A percentile compares a stretch with the other conserved stretches of the same genome.
These are phyloP conservation scores for Microcebus murinus DNA, from an alignment of 2,113 vertebrate genomes.

Conservation along the genomic window DNA sequence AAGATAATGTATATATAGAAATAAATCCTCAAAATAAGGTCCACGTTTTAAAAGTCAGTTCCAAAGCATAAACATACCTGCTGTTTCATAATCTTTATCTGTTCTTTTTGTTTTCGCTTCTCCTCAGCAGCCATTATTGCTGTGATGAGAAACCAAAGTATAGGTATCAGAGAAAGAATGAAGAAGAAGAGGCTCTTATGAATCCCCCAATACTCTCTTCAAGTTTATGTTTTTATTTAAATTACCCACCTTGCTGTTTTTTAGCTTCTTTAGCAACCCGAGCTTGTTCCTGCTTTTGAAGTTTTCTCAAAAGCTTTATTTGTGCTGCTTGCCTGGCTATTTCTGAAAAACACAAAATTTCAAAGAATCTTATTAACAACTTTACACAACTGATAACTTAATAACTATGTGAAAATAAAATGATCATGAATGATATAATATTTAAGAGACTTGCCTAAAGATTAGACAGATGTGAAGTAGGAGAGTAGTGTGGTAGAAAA, in stretches of 20 bases:
- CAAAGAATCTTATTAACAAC: conserved; percentile 26
- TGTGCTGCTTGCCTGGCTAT: conserved; percentile 97
- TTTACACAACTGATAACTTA: background rate
- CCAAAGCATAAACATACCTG: conserved; percentile 87
- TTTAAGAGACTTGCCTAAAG: conserved; percentile 16
- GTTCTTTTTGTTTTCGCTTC: conserved; percentile 95
- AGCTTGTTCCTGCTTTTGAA: conserved; percentile 95
- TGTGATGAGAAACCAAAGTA: conserved; percentile 79
- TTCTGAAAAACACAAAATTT: conserved; percentile 87
- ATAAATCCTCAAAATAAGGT: background rate
- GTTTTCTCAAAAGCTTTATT: conserved; percentile 96
- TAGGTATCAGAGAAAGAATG: conserved; percentile 34
- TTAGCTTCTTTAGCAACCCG: conserved; percentile 96
- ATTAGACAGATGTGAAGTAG: background rate
- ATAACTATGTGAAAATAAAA: background rate
- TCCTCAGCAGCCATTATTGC: conserved; percentile 97
- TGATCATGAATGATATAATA: background rate
- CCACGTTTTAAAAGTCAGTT: background rate
- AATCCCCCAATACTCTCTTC: background rate
- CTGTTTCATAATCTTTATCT: conserved; percentile 97
- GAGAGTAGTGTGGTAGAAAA: background rate
- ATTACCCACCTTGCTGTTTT: conserved; percentile 91
- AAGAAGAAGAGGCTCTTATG: background rate
- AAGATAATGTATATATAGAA: background rate
- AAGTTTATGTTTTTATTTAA: background rate